Evolutionary conservation across 1,140 invertebrate species (phyloP), one percentile per base, ranked within the genome.

Genomic region (Meloidogyne exigua): DNA sequence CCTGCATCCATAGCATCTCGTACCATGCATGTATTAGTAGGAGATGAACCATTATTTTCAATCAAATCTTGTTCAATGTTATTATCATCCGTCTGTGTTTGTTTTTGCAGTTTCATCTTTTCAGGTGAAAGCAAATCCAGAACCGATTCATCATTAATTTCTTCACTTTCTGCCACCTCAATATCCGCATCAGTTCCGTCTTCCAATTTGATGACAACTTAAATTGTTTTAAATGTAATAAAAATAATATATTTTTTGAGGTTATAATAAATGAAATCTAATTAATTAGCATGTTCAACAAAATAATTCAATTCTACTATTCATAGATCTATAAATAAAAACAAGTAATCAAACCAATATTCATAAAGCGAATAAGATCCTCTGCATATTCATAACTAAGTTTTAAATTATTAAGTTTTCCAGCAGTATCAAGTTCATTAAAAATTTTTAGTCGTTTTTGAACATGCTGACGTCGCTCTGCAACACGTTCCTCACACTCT

Each of bases 191-290:
- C 95, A n/a, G 92, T 93, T 4, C 96, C 96, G 65, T 95, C 96
- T 90, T 99, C 96, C 18, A 99, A 89, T 88, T 95, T 93, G 77
- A 99, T 96, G 1, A 99, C 96, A 57, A 95, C 95, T 79, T 79
- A 26, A 28, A 5, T n/a, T 76, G 80, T 85, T 42, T 13, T 73
- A 68, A 36, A 26, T 73, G 18, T 15, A 26, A 57, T 39, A 7
- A 57, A 66, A 66, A n/a, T n/a, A n/a, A n/a, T n/a, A n/a, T n/a
- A n/a, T n/a, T n/a, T n/a, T n/a, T n/a, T n/a, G n/a, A n/a, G n/a
- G n/a, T n/a, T n/a, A n/a, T n/a, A n/a, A n/a, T n/a, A n/a, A n/a
- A n/a, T n/a, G n/a, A n/a, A n/a, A n/a, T n/a, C n/a, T n/a, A n/a
- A n/a, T n/a, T n/a, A n/a, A n/a, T n/a, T n/a, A n/a, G n/a, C n/a